Evolutionary conservation across 2,888 invertebrate species (phyloP).

Genomic region (Lacanobia oleracea): DNA sequence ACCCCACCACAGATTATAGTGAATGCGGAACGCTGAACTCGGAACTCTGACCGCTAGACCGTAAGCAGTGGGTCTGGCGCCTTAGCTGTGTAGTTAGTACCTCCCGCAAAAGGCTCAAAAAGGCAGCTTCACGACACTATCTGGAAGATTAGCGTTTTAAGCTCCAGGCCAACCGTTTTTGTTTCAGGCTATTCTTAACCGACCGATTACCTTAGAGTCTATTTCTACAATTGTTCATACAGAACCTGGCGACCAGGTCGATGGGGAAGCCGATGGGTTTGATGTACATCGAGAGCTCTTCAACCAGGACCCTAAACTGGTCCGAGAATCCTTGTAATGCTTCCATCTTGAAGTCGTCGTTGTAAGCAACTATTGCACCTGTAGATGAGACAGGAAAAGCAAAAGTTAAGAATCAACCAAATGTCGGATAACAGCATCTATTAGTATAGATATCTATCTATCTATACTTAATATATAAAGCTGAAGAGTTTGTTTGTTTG

Average conservation of each 20-base stretch:
- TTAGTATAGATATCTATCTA: too few species aligned
- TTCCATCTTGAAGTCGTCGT: conserved; percentile 69
- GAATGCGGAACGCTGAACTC: too few species aligned
- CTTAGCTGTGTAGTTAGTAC: too few species aligned
- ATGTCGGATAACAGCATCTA: too few species aligned
- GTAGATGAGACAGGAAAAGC: conserved; percentile 42
- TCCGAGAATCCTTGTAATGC: conserved; percentile 68
- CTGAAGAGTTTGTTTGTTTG: too few species aligned
- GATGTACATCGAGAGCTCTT: conserved; percentile 72
- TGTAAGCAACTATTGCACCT: conserved; percentile 70
- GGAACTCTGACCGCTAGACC: too few species aligned
- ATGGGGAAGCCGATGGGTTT: conserved; percentile 75
- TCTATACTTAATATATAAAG: too few species aligned
- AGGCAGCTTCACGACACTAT: background rate
- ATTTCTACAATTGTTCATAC: conserved; percentile 61
- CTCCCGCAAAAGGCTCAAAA: too few species aligned
- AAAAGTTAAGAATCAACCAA: too few species aligned
- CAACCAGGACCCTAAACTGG: conserved; percentile 70
- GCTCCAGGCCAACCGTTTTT: background rate
- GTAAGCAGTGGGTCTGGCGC: too few species aligned
- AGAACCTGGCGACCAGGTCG: conserved; percentile 71
- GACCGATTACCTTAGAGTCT: conserved; percentile 50
- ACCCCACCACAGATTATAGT: too few species aligned
- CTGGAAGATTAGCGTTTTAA: background rate
- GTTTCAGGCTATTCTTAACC: background rate